Base-by-base conservation (phyloP, 1,140 invertebrate genomes). In the Drosophila nannoptera region DNA sequence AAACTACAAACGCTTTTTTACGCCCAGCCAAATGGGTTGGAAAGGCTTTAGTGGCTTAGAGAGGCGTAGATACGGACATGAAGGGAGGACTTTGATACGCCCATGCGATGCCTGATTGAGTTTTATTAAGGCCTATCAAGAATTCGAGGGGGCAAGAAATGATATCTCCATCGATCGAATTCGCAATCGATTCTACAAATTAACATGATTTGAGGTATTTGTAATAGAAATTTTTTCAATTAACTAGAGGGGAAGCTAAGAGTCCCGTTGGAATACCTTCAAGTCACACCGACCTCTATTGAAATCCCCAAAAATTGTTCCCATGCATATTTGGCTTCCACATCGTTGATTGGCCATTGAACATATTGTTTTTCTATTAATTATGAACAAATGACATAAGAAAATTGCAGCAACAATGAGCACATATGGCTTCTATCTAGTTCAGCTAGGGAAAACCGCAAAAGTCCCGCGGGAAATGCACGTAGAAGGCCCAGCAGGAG, bases 351-450 rank as follows among this genome's bases (percentile, higher is more conserved):
- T 64, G 56, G 9, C 62, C 62, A 77, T 86, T 77, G 68, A 86
- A 40, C 81, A 86, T 86, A 86, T 86, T 86, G 81, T 86, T 86
- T 86, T 86, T 73, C 81, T 67, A 86, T 86, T 86, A 86, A 86
- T 86, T 86, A 73, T 45, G 42, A 4, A 67, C 48, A 61, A 71
- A 71, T 67, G 40, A 84, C 52, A 49, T 43, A 64, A 69, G 52
- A 54, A 73, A 73, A 71, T 71, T 77, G 68, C 67, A 63, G 43
- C 22, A 67, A 71, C 74, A 82, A 82, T 69, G 77, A 43, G 64
- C 65, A 69, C 81, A 86, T 86, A 86, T 86, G 81, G 81, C 81
- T 86, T 86, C 81, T 22, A 52, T 54, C 12, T 49, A 35, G 33
- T 32, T 36, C 14, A 43, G 31, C 8, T 22, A 35, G 32, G 52